A percentile compares a stretch with the other conserved stretches of the same genome.
Conservation (phyloP, 2,888 invertebrate species). For the Hypena proboscidalis region DNA sequence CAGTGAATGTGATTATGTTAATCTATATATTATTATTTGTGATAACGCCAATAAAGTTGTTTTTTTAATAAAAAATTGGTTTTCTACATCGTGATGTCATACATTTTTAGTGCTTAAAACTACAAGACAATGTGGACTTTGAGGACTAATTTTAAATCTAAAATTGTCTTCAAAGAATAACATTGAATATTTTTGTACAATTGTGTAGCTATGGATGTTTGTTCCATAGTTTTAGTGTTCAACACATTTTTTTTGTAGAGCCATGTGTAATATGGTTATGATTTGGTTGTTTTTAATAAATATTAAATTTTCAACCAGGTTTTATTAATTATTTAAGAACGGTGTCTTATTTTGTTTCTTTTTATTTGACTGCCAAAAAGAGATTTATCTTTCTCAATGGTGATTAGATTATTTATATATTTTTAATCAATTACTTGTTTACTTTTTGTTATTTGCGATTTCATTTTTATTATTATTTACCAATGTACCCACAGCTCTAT, state of each 20-base stretch:
- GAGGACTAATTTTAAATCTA: conserved; percentile 23
- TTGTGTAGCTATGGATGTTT: conserved; percentile 23
- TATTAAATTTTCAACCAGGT: no score
- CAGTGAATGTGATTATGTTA: conserved; percentile 44
- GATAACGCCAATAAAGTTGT: conserved; percentile 52
- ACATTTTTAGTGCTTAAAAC: conserved; percentile 55
- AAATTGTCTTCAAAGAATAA: conserved; percentile 32
- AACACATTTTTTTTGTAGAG: conserved; percentile 20
- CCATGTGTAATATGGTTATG: no score
- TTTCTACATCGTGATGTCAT: conserved; percentile 55
- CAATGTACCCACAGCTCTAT: conserved; percentile 27
- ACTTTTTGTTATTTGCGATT: conserved; percentile 8
- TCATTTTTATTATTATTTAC: conserved; percentile 10
- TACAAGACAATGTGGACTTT: conserved; percentile 48
- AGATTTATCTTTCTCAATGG: no score
- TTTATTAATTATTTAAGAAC: no score
- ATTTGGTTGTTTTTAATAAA: no score
- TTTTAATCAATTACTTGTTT: background rate
- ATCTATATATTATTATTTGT: conserved; percentile 40
- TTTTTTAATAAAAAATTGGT: conserved; percentile 30
- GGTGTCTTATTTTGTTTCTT: no score
- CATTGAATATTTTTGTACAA: conserved; percentile 27
- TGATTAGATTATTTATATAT: background rate
- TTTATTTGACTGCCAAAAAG: no score
- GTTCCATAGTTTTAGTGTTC: conserved; percentile 28